Evolutionary conservation across 1,140 invertebrate genomes (phyloP).

Genomic region (Cotesia glomerata): DNA sequence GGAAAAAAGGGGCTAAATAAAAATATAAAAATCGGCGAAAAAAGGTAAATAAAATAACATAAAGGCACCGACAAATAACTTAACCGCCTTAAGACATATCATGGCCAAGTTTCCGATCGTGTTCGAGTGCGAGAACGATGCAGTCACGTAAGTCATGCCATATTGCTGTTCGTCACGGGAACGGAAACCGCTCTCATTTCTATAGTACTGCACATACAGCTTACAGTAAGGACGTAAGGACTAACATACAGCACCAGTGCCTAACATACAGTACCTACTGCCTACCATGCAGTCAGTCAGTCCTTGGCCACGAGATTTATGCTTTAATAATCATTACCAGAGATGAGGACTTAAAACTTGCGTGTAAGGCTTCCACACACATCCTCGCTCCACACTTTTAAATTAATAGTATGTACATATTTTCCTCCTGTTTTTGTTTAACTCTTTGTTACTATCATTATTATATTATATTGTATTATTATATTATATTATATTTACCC

Average conservation of each 20-base stretch:
- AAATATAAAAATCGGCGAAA: constrained; percentile 2
- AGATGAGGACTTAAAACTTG: constrained; percentile 25
- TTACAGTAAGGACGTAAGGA: too few relatives aligned
- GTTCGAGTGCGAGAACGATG: constrained; percentile 25
- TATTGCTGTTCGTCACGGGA: constrained; percentile 27
- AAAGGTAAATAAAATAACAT: constrained; percentile 9
- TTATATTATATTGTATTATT: too few relatives aligned
- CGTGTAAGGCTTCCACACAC: constrained; percentile 9
- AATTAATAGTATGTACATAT: not conserved
- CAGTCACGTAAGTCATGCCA: constrained; percentile 30
- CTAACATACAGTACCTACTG: too few relatives aligned
- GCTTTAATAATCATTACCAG: constrained; percentile 32
- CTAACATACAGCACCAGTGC: too few relatives aligned
- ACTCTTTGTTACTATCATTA: too few relatives aligned
- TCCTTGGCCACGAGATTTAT: constrained; percentile 31
- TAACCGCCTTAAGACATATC: constrained; percentile 25
- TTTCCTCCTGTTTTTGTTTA: too few relatives aligned
- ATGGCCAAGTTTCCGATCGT: constrained; percentile 24
- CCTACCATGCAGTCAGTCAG: not conserved
- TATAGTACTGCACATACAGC: not conserved
- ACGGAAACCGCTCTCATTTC: constrained; percentile 28
- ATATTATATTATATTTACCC: too few relatives aligned
- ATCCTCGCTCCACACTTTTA: constrained; percentile 1
- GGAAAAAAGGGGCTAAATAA: constrained; percentile 3
- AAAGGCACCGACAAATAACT: constrained; percentile 33